Evolutionary conservation across 2,888 invertebrate species (phyloP).

Genomic region (Conistra vaccinii): DNA sequence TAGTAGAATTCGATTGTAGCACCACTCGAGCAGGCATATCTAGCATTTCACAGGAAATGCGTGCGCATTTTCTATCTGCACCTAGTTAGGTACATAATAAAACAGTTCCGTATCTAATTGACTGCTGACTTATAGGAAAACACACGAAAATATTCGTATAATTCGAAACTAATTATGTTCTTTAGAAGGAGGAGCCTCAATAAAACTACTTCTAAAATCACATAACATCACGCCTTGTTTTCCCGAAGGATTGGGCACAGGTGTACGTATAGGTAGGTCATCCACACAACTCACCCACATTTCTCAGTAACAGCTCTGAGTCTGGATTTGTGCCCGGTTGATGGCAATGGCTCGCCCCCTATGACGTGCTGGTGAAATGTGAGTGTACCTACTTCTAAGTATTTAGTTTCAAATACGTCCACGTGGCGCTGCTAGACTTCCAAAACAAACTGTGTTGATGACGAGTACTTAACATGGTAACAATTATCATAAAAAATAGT

Average conservation of each 20-base stretch:
- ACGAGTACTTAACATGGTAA: neutral
- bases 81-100: neutral
- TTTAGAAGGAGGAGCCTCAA: neutral
- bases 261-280: neutral
- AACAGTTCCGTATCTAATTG: conserved; percentile 5
- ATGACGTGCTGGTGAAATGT: neutral
- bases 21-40: conserved; percentile 22
- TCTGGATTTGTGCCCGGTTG: neutral
- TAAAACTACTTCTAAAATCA: neutral
- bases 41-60: conserved; percentile 15
- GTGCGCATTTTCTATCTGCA: neutral
- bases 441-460: conserved; percentile 13
- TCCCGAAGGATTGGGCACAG: neutral
- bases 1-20: conserved; percentile 11
- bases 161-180: neutral
- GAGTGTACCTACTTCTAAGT: neutral
- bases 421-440: neutral
- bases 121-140: neutral
- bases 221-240: neutral
- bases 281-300: neutral
- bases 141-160: neutral
- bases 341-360: neutral
- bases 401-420: conserved; percentile 2
- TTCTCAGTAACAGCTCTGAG: no score
- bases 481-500: conserved; percentile 38